Evolutionary conservation across 2,113 vertebrate genomes (phyloP).

Genomic region (Delphinus delphis): DNA sequence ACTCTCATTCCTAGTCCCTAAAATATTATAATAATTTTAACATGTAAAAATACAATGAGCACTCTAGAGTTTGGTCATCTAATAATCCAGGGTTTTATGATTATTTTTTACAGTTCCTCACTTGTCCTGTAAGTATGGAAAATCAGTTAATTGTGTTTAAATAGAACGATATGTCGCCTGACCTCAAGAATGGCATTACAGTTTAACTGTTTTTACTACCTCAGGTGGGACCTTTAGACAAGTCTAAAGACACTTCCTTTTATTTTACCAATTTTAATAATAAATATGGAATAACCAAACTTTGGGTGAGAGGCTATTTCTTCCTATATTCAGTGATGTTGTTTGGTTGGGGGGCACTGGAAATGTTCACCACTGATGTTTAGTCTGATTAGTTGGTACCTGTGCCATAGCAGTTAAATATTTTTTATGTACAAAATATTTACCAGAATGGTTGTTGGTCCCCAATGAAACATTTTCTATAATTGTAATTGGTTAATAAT

Average conservation of each 20-base stretch:
- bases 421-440: not conserved
- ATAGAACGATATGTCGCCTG: not conserved
- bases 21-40: slow-evolving; percentile 5
- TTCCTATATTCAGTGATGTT: not conserved
- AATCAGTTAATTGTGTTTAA: slow-evolving; percentile 20
- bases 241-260: not conserved
- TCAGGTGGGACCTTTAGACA: not conserved
- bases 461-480: not conserved
- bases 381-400: not conserved
- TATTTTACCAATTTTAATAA: slow-evolving; percentile 16
- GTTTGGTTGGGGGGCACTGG: not conserved
- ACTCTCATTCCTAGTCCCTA: not conserved
- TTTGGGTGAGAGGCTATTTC: not conserved
- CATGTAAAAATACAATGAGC: not conserved
- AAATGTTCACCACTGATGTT: not conserved
- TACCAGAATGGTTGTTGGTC: not conserved
- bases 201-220: slow-evolving; percentile 8
- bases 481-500: not conserved
- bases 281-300: slow-evolving; percentile 27
- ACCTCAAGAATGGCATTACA: not conserved
- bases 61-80: not conserved
- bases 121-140: not conserved
- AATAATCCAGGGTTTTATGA: not conserved
- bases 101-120: not conserved
- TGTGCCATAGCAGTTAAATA: not conserved